Evolutionary conservation across 1,140 invertebrate genomes (phyloP).

Genomic region (Drosophila nebulosa): DNA sequence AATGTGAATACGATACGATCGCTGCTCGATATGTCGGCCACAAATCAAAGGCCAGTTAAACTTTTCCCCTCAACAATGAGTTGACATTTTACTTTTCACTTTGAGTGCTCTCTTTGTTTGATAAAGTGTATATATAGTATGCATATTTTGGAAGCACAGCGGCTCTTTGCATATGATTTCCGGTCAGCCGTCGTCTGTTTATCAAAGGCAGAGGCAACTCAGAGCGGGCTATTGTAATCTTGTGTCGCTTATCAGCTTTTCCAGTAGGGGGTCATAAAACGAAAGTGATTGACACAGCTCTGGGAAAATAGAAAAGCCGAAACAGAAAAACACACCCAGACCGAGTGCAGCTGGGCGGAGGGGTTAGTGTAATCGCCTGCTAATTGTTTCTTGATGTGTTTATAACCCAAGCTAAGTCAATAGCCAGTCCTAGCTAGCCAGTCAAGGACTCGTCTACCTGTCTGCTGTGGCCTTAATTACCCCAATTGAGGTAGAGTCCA

Average conservation of each 20-base stretch:
- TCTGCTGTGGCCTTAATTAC: slow-evolving; percentile 32
- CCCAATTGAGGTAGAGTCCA: not conserved
- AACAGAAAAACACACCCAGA: not conserved
- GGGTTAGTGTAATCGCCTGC: slow-evolving; percentile 52
- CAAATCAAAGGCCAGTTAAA: slow-evolving; percentile 62
- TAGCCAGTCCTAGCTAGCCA: slow-evolving; percentile 13
- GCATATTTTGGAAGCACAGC: slow-evolving; percentile 16
- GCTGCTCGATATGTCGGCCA: slow-evolving; percentile 32
- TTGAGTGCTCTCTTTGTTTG: slow-evolving; percentile 63
- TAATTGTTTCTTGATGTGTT: slow-evolving; percentile 74
- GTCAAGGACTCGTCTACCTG: slow-evolving; percentile 38
- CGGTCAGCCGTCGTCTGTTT: slow-evolving; percentile 5
- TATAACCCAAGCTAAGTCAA: slow-evolving; percentile 37
- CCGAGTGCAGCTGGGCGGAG: not conserved
- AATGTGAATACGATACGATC: not conserved
- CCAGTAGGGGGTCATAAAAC: slow-evolving; percentile 47
- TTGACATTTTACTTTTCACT: slow-evolving; percentile 70
- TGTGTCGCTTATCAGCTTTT: slow-evolving; percentile 42
- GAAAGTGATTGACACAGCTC: slow-evolving; percentile 50
- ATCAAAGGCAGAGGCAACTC: slow-evolving; percentile 8
- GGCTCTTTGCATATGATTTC: slow-evolving; percentile 34
- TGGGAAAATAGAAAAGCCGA: slow-evolving; percentile 2
- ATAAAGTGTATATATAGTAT: slow-evolving; percentile 46
- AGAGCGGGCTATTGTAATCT: not conserved
- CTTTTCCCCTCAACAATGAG: slow-evolving; percentile 63